Evolutionary conservation across 2,888 invertebrate genomes (phyloP).

Genomic region (Labia minor): DNA sequence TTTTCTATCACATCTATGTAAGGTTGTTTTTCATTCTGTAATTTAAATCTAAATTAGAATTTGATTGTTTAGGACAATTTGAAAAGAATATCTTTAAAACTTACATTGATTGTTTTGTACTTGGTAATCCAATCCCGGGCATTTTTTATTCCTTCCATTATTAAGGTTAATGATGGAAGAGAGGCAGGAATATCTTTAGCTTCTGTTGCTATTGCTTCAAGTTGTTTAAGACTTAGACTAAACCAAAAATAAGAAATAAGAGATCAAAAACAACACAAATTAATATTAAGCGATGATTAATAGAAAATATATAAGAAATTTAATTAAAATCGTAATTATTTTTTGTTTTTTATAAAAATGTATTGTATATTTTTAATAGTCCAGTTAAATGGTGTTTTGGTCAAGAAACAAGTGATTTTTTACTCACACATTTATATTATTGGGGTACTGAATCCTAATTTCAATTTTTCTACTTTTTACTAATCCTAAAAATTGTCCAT

Average conservation of each 20-base stretch:
- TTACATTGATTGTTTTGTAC: constrained; percentile 39
- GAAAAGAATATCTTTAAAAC: constrained; percentile 31
- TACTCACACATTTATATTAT: no score
- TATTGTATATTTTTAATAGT: no score
- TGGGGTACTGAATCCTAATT: no score
- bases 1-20: constrained; percentile 78
- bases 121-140: constrained; percentile 61
- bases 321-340: no score
- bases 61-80: constrained; percentile 31
- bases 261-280: no score
- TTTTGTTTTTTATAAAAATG: no score
- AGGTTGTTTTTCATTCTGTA: constrained; percentile 72
- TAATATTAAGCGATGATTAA: no score
- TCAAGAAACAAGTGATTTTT: no score
- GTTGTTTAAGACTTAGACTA: background rate
- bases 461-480: no score
- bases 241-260: background rate
- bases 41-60: constrained; percentile 36
- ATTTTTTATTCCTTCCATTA: constrained; percentile 62
- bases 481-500: no score
- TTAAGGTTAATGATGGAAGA: constrained; percentile 61
- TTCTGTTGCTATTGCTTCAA: constrained; percentile 54
- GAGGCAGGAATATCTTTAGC: constrained; percentile 67
- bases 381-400: no score
- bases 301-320: no score